Conservation (phyloP, 2,113 vertebrate species). For the Lanius ludovicianus region DNA sequence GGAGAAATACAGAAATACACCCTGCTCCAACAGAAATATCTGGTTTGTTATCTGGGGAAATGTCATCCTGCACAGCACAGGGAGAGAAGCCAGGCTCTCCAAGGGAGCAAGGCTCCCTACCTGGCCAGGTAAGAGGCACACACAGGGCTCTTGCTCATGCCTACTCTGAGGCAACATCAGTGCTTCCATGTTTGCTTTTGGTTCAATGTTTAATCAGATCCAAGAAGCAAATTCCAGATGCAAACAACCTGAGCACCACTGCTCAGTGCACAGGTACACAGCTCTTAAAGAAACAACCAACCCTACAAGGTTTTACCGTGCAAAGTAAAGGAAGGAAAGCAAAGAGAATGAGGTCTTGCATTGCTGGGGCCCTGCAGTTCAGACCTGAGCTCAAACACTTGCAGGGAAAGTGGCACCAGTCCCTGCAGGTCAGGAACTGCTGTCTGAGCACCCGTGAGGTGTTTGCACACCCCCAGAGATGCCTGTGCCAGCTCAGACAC, state of each 20-base stretch:
- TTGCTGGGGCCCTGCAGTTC: background rate
- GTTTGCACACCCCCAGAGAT: background rate
- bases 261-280: background rate
- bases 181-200: background rate
- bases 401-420: background rate
- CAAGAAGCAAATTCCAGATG: background rate
- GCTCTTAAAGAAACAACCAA: background rate
- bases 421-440: background rate
- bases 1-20: background rate
- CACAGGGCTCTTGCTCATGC: background rate
- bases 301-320: background rate
- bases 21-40: background rate
- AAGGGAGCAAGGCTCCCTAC: background rate
- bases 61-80: background rate
- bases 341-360: background rate
- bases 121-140: background rate
- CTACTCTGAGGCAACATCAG: background rate
- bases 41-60: background rate
- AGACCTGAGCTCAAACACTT: rapidly evolving
- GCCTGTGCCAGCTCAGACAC: background rate
- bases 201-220: constrained; percentile 40
- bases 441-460: background rate
- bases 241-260: background rate
- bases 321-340: background rate
- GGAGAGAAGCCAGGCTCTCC: background rate